Evolutionary conservation across 2,888 invertebrate genomes (phyloP).

Genomic region (Pollenia amentaria): DNA sequence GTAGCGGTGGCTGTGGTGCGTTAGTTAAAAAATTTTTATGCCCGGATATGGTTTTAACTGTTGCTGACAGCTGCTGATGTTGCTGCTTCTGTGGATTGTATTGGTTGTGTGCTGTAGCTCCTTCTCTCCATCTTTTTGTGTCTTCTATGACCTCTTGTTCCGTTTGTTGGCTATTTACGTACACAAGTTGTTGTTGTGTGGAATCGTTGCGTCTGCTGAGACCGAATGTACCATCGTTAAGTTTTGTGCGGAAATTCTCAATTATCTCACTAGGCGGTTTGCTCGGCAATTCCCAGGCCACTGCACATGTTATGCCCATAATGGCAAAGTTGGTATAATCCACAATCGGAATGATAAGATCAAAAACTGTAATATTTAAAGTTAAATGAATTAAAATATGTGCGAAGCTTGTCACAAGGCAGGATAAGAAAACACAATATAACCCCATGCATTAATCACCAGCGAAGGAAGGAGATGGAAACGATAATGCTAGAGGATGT

Average conservation of each 20-base stretch:
- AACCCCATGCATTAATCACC: not conserved
- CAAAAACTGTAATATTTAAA: slow-evolving; percentile 78
- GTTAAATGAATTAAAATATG: slow-evolving; percentile 52
- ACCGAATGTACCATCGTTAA: slow-evolving; percentile 81
- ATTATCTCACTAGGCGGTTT: slow-evolving; percentile 85
- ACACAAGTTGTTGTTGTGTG: slow-evolving; percentile 65
- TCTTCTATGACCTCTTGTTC: slow-evolving; percentile 7
- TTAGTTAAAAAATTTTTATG: slow-evolving; percentile 52
- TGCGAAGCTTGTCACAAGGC: slow-evolving; percentile 43
- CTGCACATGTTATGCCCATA: slow-evolving; percentile 90
- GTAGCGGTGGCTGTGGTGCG: slow-evolving; percentile 25
- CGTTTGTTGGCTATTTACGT: slow-evolving; percentile 68
- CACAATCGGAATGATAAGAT: slow-evolving; percentile 84
- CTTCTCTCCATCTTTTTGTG: slow-evolving; percentile 28
- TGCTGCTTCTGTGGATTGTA: slow-evolving; percentile 13
- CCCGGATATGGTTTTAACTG: slow-evolving; percentile 65
- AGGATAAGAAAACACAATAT: slow-evolving; percentile 10
- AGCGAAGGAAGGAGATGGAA: slow-evolving; percentile 10
- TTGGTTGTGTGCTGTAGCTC: not conserved
- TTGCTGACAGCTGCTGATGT: slow-evolving; percentile 55
- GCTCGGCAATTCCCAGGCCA: slow-evolving; percentile 91
- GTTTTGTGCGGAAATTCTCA: slow-evolving; percentile 80
- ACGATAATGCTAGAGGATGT: not conserved
- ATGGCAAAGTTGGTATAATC: slow-evolving; percentile 86
- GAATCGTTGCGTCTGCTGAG: slow-evolving; percentile 80